phyloP scores from a whole-genome alignment of 2,797 vertebrate genomes.

The Philypnodon macrostomus region DNA sequence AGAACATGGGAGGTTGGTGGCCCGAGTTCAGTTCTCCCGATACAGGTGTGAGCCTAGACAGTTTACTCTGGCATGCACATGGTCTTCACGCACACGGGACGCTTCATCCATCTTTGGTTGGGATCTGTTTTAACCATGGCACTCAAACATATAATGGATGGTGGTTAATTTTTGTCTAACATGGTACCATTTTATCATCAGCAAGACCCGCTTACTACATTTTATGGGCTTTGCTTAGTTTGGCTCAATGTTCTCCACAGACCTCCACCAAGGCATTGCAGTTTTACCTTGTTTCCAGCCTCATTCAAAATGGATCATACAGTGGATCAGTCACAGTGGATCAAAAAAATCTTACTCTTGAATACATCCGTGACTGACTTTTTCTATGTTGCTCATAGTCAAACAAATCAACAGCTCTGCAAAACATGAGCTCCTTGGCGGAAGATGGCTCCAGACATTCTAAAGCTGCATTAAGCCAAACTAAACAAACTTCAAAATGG shows the following conservation, averaged over 20 bases:
- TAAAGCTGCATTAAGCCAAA: conserved; percentile 5
- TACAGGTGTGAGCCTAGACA: conserved; percentile 88
- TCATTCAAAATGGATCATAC: too few species aligned
- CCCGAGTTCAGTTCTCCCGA: conserved; percentile 88
- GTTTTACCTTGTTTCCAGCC: too few species aligned
- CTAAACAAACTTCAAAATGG: conserved; percentile 1
- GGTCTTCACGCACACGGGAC: conserved; percentile 34
- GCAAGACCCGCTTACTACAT: background rate
- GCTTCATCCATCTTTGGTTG: conserved; percentile 30
- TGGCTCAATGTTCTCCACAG: too few species aligned
- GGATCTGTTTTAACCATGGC: conserved; percentile 28
- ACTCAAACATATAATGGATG: conserved; percentile 30
- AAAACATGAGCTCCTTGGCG: too few species aligned
- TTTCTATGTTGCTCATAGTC: too few species aligned
- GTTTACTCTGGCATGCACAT: conserved; percentile 86
- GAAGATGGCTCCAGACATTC: too few species aligned
- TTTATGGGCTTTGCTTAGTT: conserved; percentile 3
- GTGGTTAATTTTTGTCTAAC: conserved; percentile 30
- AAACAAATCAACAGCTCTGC: too few species aligned
- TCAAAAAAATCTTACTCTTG: too few species aligned
- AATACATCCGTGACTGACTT: too few species aligned
- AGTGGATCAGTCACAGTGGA: too few species aligned
- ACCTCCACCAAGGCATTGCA: too few species aligned
- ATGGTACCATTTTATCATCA: background rate
- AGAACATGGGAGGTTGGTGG: conserved; percentile 99